Evolutionary conservation across 2,113 vertebrate species (phyloP).

Genomic region (Hippocampus abdominalis): DNA sequence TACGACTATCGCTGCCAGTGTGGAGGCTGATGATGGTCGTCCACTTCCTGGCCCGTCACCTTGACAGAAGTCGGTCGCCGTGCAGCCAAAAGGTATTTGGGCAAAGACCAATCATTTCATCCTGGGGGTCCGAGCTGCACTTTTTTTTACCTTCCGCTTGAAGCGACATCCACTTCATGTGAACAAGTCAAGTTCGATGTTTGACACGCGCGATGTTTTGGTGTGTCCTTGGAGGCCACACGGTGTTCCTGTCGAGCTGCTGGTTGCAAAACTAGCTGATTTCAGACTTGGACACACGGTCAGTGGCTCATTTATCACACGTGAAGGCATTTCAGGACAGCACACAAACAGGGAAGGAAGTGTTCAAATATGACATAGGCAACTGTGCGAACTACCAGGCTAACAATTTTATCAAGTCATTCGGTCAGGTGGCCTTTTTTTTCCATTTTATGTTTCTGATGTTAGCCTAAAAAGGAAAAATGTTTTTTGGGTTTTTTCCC

Average conservation of each 20-base stretch:
- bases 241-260: constrained; percentile 4
- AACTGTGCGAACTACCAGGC: too few species aligned
- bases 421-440: too few species aligned
- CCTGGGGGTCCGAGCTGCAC: constrained; percentile 10
- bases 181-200: constrained; percentile 37
- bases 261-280: constrained; percentile 41
- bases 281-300: constrained; percentile 25
- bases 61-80: constrained; percentile 25
- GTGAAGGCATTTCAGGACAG: constrained; percentile 15
- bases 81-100: constrained; percentile 31
- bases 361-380: too few species aligned
- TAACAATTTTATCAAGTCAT: too few species aligned
- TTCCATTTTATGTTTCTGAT: too few species aligned
- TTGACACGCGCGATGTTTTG: constrained; percentile 28
- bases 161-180: constrained; percentile 37
- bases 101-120: constrained; percentile 35
- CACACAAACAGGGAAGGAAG: constrained; percentile 34
- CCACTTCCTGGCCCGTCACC: constrained; percentile 3
- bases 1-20: too few species aligned
- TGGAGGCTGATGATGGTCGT: background rate
- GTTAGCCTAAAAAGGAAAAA: too few species aligned
- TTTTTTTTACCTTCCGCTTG: constrained; percentile 15
- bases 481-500: too few species aligned
- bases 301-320: constrained; percentile 60
- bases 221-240: constrained; percentile 36